These are phyloP conservation scores for Mastomys coucha DNA, from an alignment of 2,113 vertebrate species.

Conservation along the genomic window DNA sequence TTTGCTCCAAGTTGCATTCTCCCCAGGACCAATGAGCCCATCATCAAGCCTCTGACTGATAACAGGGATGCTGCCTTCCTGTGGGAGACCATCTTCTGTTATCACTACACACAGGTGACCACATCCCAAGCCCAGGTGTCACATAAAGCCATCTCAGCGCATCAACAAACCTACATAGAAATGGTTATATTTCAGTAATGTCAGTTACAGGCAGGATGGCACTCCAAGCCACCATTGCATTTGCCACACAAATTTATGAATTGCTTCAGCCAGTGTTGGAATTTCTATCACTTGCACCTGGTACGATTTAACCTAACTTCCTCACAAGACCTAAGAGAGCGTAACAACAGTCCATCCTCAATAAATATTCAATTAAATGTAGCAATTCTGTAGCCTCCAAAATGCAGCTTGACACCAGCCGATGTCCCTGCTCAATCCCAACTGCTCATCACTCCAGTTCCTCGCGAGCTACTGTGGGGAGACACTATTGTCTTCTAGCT, in stretches of 20 bases:
- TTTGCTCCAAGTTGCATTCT: background rate
- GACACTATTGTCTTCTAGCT: conserved; percentile 76
- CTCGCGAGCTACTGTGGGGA: background rate
- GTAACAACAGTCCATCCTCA: background rate
- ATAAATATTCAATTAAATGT: conserved; percentile 37
- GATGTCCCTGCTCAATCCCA: background rate
- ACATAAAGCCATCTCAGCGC: background rate
- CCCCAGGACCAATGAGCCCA: background rate
- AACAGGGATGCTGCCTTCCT: background rate
- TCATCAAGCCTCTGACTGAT: background rate
- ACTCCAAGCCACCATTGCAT: background rate
- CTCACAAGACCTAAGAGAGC: background rate
- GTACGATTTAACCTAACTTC: background rate
- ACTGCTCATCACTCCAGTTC: conserved; percentile 17
- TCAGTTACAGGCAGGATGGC: background rate
- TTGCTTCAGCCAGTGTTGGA: background rate
- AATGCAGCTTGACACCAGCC: background rate
- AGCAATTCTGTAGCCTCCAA: background rate
- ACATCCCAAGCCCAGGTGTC: background rate
- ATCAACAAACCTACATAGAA: background rate
- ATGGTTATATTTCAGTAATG: too few relatives aligned
- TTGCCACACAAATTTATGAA: background rate
- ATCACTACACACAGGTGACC: background rate
- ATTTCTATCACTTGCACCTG: background rate
- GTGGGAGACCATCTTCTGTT: background rate